phyloP scores from a whole-genome alignment of 2,888 invertebrate genomes.

The Drosophila vallismaia region DNA sequence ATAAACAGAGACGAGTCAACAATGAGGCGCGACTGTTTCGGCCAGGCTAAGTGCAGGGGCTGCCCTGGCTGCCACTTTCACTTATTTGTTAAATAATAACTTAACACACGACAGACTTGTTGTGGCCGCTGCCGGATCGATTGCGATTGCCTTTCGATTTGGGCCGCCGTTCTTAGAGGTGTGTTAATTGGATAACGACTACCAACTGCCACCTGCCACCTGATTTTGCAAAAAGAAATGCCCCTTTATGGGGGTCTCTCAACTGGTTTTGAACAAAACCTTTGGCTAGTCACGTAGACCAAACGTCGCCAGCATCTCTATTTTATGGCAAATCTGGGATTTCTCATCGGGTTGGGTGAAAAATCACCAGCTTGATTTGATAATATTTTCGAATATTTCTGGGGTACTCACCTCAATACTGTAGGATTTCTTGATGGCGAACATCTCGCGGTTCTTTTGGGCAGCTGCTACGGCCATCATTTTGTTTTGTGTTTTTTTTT shows the following conservation, averaged over 20 bases:
- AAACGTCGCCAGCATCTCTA: slow-evolving; percentile 23
- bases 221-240: slow-evolving; percentile 41
- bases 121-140: slow-evolving; percentile 10
- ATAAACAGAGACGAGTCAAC: slow-evolving; percentile 59
- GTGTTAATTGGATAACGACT: slow-evolving; percentile 33
- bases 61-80: slow-evolving; percentile 62
- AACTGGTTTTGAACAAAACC: slow-evolving; percentile 49
- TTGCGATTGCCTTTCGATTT: slow-evolving; percentile 8
- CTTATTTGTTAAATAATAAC: slow-evolving; percentile 79
- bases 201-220: slow-evolving; percentile 2
- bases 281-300: slow-evolving; percentile 70
- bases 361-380: background rate
- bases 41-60: slow-evolving; percentile 66
- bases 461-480: slow-evolving; percentile 96
- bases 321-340: slow-evolving; percentile 5
- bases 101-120: slow-evolving; percentile 47
- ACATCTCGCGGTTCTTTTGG: slow-evolving; percentile 97
- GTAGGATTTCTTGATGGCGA: slow-evolving; percentile 98
- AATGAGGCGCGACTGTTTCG: slow-evolving; percentile 63
- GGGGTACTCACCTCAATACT: slow-evolving; percentile 95
- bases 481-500: slow-evolving; percentile 81
- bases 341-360: background rate
- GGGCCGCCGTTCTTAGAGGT: slow-evolving; percentile 41
- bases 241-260: slow-evolving; percentile 27
- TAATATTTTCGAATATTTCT: slow-evolving; percentile 1